A percentile compares a stretch with the other conserved stretches of the same genome.
Evolutionary conservation across 2,113 vertebrate species (phyloP).

Genomic region (Melanostigma gelatinosum): DNA sequence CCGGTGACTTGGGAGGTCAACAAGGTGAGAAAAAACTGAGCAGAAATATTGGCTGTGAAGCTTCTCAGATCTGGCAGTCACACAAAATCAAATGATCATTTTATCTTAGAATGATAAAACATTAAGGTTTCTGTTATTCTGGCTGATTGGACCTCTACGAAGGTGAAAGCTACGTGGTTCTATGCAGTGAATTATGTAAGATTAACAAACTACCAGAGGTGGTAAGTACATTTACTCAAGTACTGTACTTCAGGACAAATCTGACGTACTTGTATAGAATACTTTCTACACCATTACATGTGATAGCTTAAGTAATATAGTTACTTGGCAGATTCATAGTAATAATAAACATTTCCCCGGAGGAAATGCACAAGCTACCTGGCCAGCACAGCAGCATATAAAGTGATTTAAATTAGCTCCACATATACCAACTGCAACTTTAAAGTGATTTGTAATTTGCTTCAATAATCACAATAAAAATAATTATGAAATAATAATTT

Average conservation of each 20-base stretch:
- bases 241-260: background rate
- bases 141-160: background rate
- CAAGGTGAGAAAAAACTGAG: slow-evolving; percentile 41
- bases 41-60: background rate
- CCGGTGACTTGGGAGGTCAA: background rate
- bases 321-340: background rate
- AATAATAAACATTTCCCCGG: background rate
- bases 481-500: background rate
- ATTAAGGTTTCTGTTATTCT: background rate
- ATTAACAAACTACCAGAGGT: background rate
- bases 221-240: background rate
- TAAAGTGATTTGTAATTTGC: background rate
- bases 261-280: background rate
- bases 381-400: background rate
- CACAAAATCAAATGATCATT: background rate
- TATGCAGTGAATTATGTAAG: background rate
- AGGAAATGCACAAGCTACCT: background rate
- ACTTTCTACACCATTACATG: background rate
- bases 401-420: background rate
- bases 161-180: background rate
- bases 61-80: background rate
- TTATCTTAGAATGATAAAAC: background rate
- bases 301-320: background rate
- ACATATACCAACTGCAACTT: background rate
- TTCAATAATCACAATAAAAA: background rate